These are phyloP conservation scores for Celastrina argiolus DNA, from an alignment of 2,888 invertebrate genomes.

Conservation along the genomic window DNA sequence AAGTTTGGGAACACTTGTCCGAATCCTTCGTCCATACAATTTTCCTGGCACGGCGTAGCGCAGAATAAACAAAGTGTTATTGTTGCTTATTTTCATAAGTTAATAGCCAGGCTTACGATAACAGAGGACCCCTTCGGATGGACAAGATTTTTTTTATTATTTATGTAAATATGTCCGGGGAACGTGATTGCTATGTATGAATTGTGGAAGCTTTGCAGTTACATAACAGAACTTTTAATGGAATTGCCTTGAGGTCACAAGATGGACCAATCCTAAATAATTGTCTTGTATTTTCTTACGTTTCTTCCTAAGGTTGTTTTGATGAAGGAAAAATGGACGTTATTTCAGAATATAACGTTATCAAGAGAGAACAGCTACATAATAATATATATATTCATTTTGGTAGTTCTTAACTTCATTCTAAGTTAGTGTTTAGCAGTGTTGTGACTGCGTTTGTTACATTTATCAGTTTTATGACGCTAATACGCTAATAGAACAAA, in stretches of 20 bases:
- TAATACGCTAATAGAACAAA: too few species aligned
- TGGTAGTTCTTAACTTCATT: too few species aligned
- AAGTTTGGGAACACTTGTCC: constrained; percentile 45
- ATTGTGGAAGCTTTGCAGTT: constrained; percentile 7
- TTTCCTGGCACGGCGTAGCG: constrained; percentile 65
- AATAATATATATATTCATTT: too few species aligned
- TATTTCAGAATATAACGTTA: too few species aligned
- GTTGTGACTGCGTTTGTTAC: too few species aligned
- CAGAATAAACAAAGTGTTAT: constrained; percentile 75
- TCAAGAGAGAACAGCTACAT: too few species aligned
- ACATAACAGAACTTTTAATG: constrained; percentile 17
- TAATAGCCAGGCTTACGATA: constrained; percentile 56
- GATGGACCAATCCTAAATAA: constrained; percentile 5
- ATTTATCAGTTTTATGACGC: too few species aligned
- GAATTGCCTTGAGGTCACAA: constrained; percentile 21
- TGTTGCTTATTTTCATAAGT: constrained; percentile 77
- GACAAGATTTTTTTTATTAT: constrained; percentile 44
- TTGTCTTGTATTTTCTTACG: constrained; percentile 6
- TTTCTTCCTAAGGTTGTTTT: neutral
- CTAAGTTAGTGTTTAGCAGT: too few species aligned
- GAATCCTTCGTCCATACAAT: constrained; percentile 58
- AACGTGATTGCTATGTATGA: constrained; percentile 40
- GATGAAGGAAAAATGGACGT: neutral
- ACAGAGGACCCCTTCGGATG: constrained; percentile 39
- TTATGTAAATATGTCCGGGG: constrained; percentile 46